phyloP scores from a whole-genome alignment of 2,888 invertebrate genomes.

The Nephrotoma appendiculata region DNA sequence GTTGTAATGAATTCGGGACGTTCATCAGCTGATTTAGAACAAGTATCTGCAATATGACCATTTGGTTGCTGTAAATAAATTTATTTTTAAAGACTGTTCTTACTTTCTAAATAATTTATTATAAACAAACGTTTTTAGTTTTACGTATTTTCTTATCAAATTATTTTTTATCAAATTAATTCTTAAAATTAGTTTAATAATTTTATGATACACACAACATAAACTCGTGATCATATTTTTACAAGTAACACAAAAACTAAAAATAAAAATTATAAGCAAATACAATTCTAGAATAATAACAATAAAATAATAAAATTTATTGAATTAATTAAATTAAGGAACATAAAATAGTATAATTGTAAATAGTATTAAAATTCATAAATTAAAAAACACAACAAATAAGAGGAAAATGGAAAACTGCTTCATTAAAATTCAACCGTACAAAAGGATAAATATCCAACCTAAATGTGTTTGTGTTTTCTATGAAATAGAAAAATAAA shows the following conservation, averaged over 20 bases:
- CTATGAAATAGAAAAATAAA: neutral
- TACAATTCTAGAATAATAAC: neutral
- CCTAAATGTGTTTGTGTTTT: neutral
- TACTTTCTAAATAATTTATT: neutral
- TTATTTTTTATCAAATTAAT: neutral
- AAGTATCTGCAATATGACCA: conserved; percentile 35
- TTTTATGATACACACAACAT: neutral
- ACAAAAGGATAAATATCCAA: neutral
- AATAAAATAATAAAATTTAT: neutral
- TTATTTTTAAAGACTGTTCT: neutral
- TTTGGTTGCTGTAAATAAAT: neutral
- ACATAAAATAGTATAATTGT: neutral
- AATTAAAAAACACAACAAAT: neutral
- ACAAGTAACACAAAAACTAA: neutral
- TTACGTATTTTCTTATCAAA: neutral
- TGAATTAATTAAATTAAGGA: neutral
- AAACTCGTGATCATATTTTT: neutral
- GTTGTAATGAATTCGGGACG: conserved; percentile 40
- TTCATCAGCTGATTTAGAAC: conserved; percentile 32
- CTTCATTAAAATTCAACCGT: neutral
- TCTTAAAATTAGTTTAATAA: neutral
- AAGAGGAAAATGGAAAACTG: neutral
- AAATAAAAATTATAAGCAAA: neutral
- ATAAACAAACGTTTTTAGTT: neutral
- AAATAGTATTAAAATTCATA: neutral